Evolutionary conservation across 2,113 vertebrate genomes (phyloP).

Genomic region (Tenebrosternarchus preto): DNA sequence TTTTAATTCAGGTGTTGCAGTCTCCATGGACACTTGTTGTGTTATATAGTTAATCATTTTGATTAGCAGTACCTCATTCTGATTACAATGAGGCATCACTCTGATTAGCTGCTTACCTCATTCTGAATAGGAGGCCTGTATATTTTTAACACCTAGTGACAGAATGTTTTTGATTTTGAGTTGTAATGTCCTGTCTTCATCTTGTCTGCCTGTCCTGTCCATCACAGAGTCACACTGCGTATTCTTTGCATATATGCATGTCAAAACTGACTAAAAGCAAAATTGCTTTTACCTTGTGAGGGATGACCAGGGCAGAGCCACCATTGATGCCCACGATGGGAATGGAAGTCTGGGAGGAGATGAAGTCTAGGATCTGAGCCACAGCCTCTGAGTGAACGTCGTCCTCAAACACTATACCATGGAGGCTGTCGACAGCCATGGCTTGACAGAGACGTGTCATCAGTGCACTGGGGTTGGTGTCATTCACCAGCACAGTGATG

Average conservation of each 20-base stretch:
- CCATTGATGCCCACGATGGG: slow-evolving; percentile 96
- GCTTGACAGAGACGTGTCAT: slow-evolving; percentile 88
- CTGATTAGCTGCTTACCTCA: too few relatives aligned
- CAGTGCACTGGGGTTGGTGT: slow-evolving; percentile 92
- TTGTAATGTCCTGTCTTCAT: neutral
- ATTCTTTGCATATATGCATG: neutral
- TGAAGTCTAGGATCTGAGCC: slow-evolving; percentile 96
- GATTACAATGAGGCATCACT: too few relatives aligned
- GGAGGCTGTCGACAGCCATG: slow-evolving; percentile 83
- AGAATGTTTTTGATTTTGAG: too few relatives aligned
- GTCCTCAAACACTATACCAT: slow-evolving; percentile 93
- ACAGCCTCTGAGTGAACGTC: slow-evolving; percentile 87
- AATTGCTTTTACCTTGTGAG: slow-evolving; percentile 83
- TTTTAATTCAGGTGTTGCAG: too few relatives aligned
- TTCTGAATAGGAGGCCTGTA: too few relatives aligned
- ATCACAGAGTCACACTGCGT: neutral
- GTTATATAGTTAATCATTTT: too few relatives aligned
- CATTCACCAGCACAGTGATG: slow-evolving; percentile 88
- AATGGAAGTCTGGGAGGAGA: slow-evolving; percentile 90
- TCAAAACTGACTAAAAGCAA: neutral
- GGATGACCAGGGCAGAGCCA: slow-evolving; percentile 91
- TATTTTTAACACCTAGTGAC: too few relatives aligned
- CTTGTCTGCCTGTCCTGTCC: too few relatives aligned
- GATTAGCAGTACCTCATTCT: too few relatives aligned
- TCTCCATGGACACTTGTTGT: too few relatives aligned